Evolutionary conservation across 2,113 vertebrate genomes (phyloP).

Genomic region (Epinephelus cyanopodus): DNA sequence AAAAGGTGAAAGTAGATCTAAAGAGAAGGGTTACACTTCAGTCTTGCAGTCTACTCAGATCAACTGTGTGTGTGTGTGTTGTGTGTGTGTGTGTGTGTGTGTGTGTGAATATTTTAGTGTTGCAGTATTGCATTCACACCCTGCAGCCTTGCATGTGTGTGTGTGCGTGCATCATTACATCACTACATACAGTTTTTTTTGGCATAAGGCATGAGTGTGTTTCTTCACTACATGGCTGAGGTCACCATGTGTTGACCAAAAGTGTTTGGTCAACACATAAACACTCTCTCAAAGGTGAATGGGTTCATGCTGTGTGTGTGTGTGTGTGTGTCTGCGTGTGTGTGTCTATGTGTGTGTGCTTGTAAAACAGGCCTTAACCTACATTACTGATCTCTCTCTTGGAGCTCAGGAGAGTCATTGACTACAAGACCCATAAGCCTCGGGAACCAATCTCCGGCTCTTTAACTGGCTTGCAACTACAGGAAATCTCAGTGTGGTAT

Average conservation of each 20-base stretch:
- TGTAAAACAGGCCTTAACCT: no score
- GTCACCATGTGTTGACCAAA: background rate
- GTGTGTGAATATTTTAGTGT: constrained; percentile 26
- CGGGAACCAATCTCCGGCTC: no score
- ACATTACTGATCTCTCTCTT: background rate
- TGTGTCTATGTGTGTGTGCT: background rate
- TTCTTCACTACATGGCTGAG: constrained; percentile 6
- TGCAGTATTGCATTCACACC: constrained; percentile 64
- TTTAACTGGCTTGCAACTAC: no score
- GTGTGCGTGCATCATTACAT: constrained; percentile 31
- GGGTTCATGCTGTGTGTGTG: background rate
- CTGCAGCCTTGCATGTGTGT: constrained; percentile 40
- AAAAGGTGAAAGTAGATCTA: background rate
- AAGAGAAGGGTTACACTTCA: background rate
- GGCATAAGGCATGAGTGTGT: constrained; percentile 27
- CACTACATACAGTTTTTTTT: constrained; percentile 30
- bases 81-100: constrained; percentile 32
- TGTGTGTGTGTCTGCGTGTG: background rate
- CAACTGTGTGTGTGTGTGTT: background rate
- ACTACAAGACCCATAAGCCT: no score
- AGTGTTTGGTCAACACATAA: background rate
- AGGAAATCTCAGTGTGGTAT: no score
- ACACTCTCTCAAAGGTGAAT: background rate
- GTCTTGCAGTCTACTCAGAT: background rate
- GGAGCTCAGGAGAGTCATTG: no score